Conservation (phyloP, 2,113 vertebrate species). For the Hippopotamus amphibius region DNA sequence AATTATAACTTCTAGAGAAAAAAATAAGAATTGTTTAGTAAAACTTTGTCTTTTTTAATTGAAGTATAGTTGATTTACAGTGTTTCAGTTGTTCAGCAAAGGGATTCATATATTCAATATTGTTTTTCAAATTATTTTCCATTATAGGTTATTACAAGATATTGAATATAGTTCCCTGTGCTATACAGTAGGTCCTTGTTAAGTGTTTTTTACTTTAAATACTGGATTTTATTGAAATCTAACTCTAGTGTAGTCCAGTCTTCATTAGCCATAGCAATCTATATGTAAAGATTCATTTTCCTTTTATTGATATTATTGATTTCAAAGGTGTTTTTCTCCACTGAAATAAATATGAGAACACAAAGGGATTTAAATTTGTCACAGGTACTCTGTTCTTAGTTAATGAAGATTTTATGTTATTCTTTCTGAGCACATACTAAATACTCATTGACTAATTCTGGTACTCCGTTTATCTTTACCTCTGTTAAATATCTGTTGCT, state of each 20-base stretch:
- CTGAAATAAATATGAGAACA: background rate
- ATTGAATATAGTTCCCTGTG: background rate
- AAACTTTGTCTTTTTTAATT: background rate
- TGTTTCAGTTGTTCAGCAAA: background rate
- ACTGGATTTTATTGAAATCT: background rate
- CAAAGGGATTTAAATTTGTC: background rate
- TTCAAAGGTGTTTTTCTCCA: background rate
- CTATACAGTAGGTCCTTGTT: background rate
- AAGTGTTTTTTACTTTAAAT: background rate
- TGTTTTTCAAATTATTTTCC: background rate
- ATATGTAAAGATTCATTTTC: constrained; percentile 21
- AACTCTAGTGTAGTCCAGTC: background rate
- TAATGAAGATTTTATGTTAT: background rate
- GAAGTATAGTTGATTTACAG: background rate
- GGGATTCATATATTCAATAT: background rate
- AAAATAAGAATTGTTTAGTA: background rate
- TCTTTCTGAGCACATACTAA: background rate
- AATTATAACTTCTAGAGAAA: constrained; percentile 45
- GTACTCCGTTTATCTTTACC: background rate
- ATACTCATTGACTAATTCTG: background rate
- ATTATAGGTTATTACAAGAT: background rate
- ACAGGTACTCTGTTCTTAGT: background rate
- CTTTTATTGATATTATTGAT: constrained; percentile 22
- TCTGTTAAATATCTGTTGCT: background rate
- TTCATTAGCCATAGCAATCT: background rate